Evolutionary conservation across 2,113 vertebrate genomes (phyloP).

Genomic region (Cranoglanis bouderius): DNA sequence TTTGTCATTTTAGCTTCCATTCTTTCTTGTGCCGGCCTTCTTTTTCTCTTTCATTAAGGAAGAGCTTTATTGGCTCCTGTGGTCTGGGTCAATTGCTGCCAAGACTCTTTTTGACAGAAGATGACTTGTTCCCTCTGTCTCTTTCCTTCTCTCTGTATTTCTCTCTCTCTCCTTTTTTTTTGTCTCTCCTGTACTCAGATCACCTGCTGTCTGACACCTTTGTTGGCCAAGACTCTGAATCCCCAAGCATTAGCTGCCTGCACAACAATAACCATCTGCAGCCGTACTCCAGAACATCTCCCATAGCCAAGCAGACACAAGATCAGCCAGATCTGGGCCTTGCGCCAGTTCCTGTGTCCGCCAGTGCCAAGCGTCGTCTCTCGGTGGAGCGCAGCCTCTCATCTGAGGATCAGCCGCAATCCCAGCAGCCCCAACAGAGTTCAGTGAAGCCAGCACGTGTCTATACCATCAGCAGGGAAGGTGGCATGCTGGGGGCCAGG

Average conservation of each 20-base stretch:
- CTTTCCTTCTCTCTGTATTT: slow-evolving; percentile 2
- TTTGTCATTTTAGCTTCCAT: slow-evolving; percentile 11
- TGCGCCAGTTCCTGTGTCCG: slow-evolving; percentile 25
- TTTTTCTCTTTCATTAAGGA: slow-evolving; percentile 35
- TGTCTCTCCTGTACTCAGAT: slow-evolving; percentile 72
- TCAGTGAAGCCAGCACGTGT: slow-evolving; percentile 79
- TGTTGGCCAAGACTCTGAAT: slow-evolving; percentile 82
- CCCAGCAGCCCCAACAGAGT: slow-evolving; percentile 23
- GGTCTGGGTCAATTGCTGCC: slow-evolving; percentile 46
- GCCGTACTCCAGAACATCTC: slow-evolving; percentile 54
- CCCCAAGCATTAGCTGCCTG: slow-evolving; percentile 75
- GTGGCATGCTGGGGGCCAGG: slow-evolving; percentile 80
- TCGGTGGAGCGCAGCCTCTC: slow-evolving; percentile 82
- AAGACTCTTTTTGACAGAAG: slow-evolving; percentile 35
- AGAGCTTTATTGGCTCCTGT: slow-evolving; percentile 47
- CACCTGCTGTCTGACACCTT: slow-evolving; percentile 89
- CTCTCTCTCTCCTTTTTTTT: slow-evolving; percentile 14
- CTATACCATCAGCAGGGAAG: slow-evolving; percentile 89
- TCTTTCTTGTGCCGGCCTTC: background rate
- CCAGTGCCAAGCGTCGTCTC: slow-evolving; percentile 81
- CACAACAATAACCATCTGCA: slow-evolving; percentile 68
- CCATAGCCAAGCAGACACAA: slow-evolving; percentile 57
- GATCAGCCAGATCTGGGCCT: slow-evolving; percentile 48
- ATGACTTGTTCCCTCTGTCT: slow-evolving; percentile 1
- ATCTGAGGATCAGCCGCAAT: slow-evolving; percentile 70